These are phyloP conservation scores for Phalloptychus januarius DNA, from an alignment of 2,797 vertebrate species.

Conservation along the genomic window DNA sequence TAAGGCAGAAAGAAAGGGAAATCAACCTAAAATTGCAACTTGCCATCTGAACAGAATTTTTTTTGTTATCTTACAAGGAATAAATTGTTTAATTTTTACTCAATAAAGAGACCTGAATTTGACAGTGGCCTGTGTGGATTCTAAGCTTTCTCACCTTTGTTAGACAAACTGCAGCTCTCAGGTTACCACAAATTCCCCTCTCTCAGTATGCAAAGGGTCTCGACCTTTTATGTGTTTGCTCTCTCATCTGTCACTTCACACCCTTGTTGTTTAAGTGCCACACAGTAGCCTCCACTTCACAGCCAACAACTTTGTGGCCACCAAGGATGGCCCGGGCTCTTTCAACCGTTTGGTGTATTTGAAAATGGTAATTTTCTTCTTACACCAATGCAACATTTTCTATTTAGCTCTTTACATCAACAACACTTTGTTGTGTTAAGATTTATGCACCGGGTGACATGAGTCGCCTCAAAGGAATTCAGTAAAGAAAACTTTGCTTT, in stretches of 20 bases:
- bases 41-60: background rate
- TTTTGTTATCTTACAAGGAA: background rate
- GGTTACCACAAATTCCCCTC: slow-evolving; percentile 51
- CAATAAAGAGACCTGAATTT: background rate
- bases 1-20: slow-evolving; percentile 11
- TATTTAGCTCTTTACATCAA: slow-evolving; percentile 7
- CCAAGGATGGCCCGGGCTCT: slow-evolving; percentile 10
- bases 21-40: slow-evolving; percentile 24
- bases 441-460: slow-evolving; percentile 27
- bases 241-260: slow-evolving; percentile 64
- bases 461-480: slow-evolving; percentile 33
- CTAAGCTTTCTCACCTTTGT: slow-evolving; percentile 38
- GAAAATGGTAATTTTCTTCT: background rate
- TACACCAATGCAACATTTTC: slow-evolving; percentile 6
- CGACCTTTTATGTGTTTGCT: slow-evolving; percentile 59
- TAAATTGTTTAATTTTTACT: slow-evolving; percentile 12
- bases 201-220: slow-evolving; percentile 38
- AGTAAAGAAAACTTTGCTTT: slow-evolving; percentile 37
- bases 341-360: slow-evolving; percentile 7
- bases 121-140: slow-evolving; percentile 20
- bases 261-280: slow-evolving; percentile 62
- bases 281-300: slow-evolving; percentile 53
- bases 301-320: slow-evolving; percentile 22
- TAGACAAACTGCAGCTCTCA: slow-evolving; percentile 35
- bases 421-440: slow-evolving; percentile 24